A percentile compares a stretch with the other conserved stretches of the same genome.
Conservation (phyloP, 1,140 invertebrate genomes). For the Ridgeia piscesae region DNA sequence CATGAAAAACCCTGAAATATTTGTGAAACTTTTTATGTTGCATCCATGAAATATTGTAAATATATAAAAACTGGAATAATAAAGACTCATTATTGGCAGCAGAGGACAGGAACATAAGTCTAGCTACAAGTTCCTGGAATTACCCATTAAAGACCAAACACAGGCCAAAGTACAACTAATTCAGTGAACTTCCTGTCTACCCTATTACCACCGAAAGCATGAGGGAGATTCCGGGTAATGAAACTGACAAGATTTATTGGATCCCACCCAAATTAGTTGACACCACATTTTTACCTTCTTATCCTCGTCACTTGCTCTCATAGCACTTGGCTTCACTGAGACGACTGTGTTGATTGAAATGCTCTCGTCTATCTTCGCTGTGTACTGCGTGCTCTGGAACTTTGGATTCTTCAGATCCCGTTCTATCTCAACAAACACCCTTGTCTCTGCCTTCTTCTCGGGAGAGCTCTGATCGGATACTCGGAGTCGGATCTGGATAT, state of each 20-base stretch:
- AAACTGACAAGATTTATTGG: background rate
- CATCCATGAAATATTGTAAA: too few species aligned
- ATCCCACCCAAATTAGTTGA: background rate
- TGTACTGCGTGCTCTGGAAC: slow-evolving; percentile 24
- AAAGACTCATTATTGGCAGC: too few species aligned
- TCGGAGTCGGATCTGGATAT: slow-evolving; percentile 19
- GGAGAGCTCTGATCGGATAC: slow-evolving; percentile 44
- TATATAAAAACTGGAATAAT: too few species aligned
- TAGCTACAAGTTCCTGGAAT: too few species aligned
- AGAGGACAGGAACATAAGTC: too few species aligned
- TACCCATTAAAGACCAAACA: background rate
- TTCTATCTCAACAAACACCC: slow-evolving; percentile 19
- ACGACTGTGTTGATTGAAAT: slow-evolving; percentile 10
- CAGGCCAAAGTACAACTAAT: background rate
- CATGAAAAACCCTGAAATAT: too few species aligned
- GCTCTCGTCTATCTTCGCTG: slow-evolving; percentile 24
- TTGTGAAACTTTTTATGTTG: too few species aligned
- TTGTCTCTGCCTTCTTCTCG: slow-evolving; percentile 41
- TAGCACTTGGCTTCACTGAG: background rate
- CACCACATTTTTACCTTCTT: background rate
- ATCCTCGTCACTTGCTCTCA: slow-evolving; percentile 20
- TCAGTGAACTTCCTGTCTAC: background rate
- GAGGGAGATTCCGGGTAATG: too few species aligned
- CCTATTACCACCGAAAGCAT: background rate
- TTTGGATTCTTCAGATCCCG: slow-evolving; percentile 23